Percentiles rank a stretch among this genome's conserved stretches.
Evolutionary conservation across 2,888 invertebrate genomes (phyloP).

Genomic region (Hybos culiciformis): DNA sequence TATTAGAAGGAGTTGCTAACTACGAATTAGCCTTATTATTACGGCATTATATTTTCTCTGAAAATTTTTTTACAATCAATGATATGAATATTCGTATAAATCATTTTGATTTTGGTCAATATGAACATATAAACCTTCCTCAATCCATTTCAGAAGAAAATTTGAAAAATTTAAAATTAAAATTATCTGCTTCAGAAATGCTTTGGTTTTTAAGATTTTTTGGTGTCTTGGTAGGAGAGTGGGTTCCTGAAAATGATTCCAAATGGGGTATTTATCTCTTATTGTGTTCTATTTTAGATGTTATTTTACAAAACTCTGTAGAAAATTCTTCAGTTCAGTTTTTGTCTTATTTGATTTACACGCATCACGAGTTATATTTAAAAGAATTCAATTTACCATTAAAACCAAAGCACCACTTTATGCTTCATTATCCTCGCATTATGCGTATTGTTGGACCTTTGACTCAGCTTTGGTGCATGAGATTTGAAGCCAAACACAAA

Average conservation of each 20-base stretch:
- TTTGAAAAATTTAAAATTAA: too few species aligned
- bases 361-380: conserved; percentile 1
- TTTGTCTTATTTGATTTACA: background rate
- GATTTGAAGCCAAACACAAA: conserved; percentile 6
- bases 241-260: conserved; percentile 2
- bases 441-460: conserved; percentile 12
- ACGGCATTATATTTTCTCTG: background rate
- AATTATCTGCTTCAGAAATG: conserved; percentile 10
- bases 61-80: conserved; percentile 9
- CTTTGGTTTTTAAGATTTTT: conserved; percentile 5
- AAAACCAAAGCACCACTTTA: conserved; percentile 5
- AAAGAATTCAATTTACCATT: background rate
- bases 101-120: conserved; percentile 6
- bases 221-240: conserved; percentile 7
- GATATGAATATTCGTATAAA: conserved; percentile 5
- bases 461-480: conserved; percentile 10
- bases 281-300: conserved; percentile 11
- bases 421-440: conserved; percentile 2
- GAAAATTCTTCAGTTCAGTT: background rate
- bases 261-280: conserved; percentile 6
- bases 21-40: conserved; percentile 4
- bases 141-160: too few species aligned
- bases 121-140: conserved; percentile 4
- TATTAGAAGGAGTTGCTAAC: conserved; percentile 2
- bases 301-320: background rate